These are phyloP conservation scores for Triplophysa rosa DNA, from an alignment of 2,113 vertebrate genomes.

Conservation along the genomic window DNA sequence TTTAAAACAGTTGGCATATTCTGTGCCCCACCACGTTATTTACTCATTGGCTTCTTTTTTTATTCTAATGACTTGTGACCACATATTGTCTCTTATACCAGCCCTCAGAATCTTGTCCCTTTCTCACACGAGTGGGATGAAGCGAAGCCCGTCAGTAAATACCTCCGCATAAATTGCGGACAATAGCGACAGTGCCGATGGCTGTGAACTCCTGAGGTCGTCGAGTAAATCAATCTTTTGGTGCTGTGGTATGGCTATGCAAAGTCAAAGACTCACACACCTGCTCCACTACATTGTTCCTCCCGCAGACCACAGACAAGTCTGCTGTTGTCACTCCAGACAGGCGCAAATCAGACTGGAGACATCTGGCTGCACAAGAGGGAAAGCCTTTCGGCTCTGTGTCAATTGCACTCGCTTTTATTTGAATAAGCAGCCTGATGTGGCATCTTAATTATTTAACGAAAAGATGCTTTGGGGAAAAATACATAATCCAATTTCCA, in stretches of 20 bases:
- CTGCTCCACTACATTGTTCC: constrained; percentile 71
- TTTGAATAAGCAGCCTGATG: constrained; percentile 44
- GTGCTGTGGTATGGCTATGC: constrained; percentile 70
- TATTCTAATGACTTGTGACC: constrained; percentile 59
- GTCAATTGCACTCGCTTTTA: constrained; percentile 52
- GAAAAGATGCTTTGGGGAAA: not conserved
- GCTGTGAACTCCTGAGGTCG: constrained; percentile 48
- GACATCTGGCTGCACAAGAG: constrained; percentile 64
- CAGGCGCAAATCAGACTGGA: constrained; percentile 45
- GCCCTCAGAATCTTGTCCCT: constrained; percentile 41
- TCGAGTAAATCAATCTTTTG: constrained; percentile 54
- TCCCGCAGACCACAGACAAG: constrained; percentile 65
- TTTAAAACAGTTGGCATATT: constrained; percentile 64
- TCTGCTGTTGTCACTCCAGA: constrained; percentile 69
- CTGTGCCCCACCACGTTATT: constrained; percentile 61
- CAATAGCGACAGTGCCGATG: constrained; percentile 60
- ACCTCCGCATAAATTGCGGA: constrained; percentile 57
- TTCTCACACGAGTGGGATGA: constrained; percentile 56
- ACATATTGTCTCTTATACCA: constrained; percentile 56
- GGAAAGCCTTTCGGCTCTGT: constrained; percentile 61
- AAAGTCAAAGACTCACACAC: constrained; percentile 74
- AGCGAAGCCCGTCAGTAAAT: constrained; percentile 71
- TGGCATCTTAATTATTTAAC: not conserved
- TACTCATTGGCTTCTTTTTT: constrained; percentile 64
- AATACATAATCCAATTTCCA: not conserved